phyloP scores from a whole-genome alignment of 2,113 vertebrate genomes.

The Mixornis gularis region DNA sequence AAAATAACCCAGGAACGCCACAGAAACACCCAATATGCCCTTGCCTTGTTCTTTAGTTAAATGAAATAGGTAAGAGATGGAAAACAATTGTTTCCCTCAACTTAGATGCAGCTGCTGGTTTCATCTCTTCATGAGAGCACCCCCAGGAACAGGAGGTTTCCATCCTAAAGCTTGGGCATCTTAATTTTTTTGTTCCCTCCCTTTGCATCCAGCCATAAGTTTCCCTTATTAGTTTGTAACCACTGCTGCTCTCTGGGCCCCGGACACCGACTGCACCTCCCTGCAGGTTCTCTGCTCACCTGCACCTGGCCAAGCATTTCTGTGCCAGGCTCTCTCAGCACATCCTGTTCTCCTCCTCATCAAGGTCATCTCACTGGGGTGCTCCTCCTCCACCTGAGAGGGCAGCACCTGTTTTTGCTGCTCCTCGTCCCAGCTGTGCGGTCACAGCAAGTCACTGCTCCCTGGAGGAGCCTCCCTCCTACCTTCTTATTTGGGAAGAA shows the following conservation, averaged over 20 bases:
- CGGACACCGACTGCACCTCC: fast-evolving
- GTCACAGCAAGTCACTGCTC: not conserved
- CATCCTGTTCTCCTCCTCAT: not conserved
- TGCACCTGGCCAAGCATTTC: not conserved
- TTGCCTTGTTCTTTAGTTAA: not conserved
- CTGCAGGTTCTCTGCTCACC: not conserved
- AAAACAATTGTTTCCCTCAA: not conserved
- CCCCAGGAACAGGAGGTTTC: not conserved
- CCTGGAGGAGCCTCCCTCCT: fast-evolving
- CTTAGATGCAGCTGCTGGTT: not conserved
- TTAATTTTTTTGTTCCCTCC: no score
- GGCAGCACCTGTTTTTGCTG: not conserved
- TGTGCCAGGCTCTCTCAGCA: not conserved
- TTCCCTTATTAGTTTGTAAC: no score
- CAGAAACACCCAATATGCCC: not conserved
- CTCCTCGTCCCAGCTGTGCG: not conserved
- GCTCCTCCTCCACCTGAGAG: not conserved
- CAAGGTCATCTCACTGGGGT: fast-evolving
- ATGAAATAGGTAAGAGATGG: not conserved
- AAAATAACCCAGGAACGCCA: not conserved
- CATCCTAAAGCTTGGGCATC: not conserved
- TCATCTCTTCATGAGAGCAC: not conserved
- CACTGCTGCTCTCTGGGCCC: fast-evolving
- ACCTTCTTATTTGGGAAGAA: not conserved
- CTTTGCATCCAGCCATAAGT: not conserved